phyloP scores from a whole-genome alignment of 1,140 invertebrate genomes.

The Drosophila funebris region DNA sequence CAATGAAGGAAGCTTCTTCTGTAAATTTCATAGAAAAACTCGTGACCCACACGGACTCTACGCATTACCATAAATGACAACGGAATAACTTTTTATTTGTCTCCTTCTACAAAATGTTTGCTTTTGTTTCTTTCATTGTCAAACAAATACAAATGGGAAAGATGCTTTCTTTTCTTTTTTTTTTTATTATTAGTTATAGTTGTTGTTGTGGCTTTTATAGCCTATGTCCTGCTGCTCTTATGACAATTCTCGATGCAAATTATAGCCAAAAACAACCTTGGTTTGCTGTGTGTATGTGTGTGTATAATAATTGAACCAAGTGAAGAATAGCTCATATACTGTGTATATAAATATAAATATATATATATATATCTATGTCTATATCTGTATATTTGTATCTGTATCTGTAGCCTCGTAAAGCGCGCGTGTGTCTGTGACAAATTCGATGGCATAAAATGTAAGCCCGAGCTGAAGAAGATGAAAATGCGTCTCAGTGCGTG shows the following conservation, averaged over 20 bases:
- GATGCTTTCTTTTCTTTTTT: neutral
- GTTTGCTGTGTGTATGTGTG: neutral
- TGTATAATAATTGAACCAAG: constrained; percentile 18
- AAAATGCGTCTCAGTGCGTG: constrained; percentile 33
- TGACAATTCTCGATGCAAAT: constrained; percentile 3
- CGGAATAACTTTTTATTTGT: constrained; percentile 48
- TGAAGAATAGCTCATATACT: constrained; percentile 12
- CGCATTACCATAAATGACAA: constrained; percentile 69
- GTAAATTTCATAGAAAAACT: constrained; percentile 44
- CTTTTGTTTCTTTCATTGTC: neutral
- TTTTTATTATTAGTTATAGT: neutral
- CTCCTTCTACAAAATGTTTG: neutral
- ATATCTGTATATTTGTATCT: neutral
- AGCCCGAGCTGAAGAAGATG: constrained; percentile 9
- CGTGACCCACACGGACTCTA: constrained; percentile 49
- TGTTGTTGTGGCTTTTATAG: neutral
- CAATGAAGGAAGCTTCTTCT: constrained; percentile 24
- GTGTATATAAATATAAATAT: no score
- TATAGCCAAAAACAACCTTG: constrained; percentile 2
- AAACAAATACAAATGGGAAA: neutral
- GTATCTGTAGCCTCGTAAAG: constrained; percentile 6
- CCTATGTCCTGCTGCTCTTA: constrained; percentile 9
- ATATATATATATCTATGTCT: constrained; percentile 1
- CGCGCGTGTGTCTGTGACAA: constrained; percentile 61
- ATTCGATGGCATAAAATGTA: constrained; percentile 29